phyloP scores from a whole-genome alignment of 2,888 invertebrate species.

The Steromphala cineraria region DNA sequence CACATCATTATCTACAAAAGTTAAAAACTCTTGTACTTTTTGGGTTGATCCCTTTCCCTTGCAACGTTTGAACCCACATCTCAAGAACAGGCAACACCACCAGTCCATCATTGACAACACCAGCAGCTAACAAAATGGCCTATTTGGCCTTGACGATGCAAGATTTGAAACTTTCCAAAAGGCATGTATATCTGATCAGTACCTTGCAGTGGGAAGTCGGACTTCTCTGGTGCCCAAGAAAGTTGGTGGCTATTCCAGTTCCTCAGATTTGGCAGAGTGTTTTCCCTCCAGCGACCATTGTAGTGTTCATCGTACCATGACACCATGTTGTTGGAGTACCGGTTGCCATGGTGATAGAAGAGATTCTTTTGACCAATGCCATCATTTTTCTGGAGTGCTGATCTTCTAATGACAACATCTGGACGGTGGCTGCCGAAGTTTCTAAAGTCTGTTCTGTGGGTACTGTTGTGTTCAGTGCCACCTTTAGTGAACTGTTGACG shows the following conservation, averaged over 20 bases:
- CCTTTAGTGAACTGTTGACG: conserved; percentile 64
- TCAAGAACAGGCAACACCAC: no score
- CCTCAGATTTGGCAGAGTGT: conserved; percentile 60
- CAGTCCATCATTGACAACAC: no score
- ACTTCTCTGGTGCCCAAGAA: conserved; percentile 72
- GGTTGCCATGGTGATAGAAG: conserved; percentile 72
- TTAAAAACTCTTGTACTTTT: no score
- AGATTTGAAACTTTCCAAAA: no score
- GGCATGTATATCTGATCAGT: neutral
- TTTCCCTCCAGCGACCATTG: conserved; percentile 66
- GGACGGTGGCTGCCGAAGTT: conserved; percentile 60
- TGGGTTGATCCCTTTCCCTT: no score
- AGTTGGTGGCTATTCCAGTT: conserved; percentile 69
- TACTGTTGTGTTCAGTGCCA: conserved; percentile 65
- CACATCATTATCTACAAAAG: no score
- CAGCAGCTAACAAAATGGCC: no score
- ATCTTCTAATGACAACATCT: conserved; percentile 67
- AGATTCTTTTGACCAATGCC: conserved; percentile 68
- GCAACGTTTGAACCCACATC: no score
- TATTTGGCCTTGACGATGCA: no score
- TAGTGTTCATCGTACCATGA: conserved; percentile 74
- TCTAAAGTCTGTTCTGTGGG: conserved; percentile 68
- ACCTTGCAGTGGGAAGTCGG: conserved; percentile 73
- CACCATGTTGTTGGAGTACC: conserved; percentile 70
- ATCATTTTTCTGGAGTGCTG: conserved; percentile 63